phyloP scores from a whole-genome alignment of 2,797 vertebrate species.

The Semotilus atromaculatus region DNA sequence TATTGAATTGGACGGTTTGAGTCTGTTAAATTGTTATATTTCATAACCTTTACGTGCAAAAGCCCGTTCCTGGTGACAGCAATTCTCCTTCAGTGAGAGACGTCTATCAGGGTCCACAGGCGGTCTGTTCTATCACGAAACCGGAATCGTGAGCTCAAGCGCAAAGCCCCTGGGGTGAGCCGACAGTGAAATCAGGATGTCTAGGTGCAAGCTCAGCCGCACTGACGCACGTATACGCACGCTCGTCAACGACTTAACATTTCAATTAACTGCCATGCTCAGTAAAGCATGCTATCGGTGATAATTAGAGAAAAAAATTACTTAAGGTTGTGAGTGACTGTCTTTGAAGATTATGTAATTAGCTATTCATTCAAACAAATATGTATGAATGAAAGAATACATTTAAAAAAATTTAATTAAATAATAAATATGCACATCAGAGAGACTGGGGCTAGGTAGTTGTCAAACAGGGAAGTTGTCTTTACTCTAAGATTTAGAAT shows the following conservation, averaged over 20 bases:
- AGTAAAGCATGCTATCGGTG: slow-evolving; percentile 13
- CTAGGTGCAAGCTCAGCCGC: slow-evolving; percentile 46
- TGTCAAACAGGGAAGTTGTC: not conserved
- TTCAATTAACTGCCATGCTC: slow-evolving; percentile 36
- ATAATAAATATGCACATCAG: not conserved
- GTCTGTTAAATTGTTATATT: slow-evolving; percentile 43
- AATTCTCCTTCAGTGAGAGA: slow-evolving; percentile 37
- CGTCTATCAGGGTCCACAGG: slow-evolving; percentile 47
- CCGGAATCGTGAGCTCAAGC: slow-evolving; percentile 33
- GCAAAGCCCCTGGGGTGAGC: slow-evolving; percentile 46
- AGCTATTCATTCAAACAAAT: slow-evolving; percentile 7
- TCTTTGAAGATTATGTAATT: not conserved
- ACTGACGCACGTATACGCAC: slow-evolving; percentile 42
- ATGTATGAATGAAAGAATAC: not conserved
- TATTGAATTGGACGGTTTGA: slow-evolving; percentile 31
- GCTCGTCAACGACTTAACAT: slow-evolving; percentile 49
- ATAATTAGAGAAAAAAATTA: not conserved
- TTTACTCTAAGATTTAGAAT: not conserved
- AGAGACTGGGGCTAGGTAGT: not conserved
- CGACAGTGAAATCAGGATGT: slow-evolving; percentile 50
- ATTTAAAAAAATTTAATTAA: not conserved
- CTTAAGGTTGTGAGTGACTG: not conserved
- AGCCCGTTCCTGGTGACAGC: slow-evolving; percentile 39
- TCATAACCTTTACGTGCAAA: slow-evolving; percentile 40
- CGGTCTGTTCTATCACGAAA: slow-evolving; percentile 48